Conservation (phyloP, 2,888 invertebrate species). For the Lobophora halterata region DNA sequence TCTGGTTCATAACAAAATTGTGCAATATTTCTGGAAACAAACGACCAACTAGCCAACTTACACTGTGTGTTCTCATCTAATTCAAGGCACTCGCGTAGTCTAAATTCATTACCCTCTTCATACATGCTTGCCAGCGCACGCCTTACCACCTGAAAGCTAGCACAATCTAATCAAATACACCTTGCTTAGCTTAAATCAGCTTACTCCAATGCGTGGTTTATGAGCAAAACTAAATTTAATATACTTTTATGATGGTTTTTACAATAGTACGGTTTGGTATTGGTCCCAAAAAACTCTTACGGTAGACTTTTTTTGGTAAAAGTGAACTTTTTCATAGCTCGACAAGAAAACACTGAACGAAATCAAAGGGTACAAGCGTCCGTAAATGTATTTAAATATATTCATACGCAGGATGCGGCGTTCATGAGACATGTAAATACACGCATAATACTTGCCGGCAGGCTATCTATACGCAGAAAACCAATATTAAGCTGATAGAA, state of each 20-base stretch:
- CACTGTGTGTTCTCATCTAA: constrained; percentile 11
- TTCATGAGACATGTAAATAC: constrained; percentile 44
- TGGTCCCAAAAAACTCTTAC: no score
- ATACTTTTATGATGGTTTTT: no score
- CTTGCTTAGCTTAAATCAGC: constrained; percentile 5
- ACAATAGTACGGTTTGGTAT: no score
- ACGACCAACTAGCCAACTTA: constrained; percentile 10
- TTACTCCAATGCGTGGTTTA: no score
- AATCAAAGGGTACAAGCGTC: constrained; percentile 47
- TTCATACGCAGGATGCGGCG: constrained; percentile 55
- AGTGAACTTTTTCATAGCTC: constrained; percentile 13
- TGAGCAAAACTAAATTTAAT: no score
- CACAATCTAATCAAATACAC: constrained; percentile 10
- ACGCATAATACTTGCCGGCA: constrained; percentile 40
- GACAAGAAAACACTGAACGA: constrained; percentile 23
- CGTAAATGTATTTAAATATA: constrained; percentile 62
- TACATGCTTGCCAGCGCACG: constrained; percentile 7
- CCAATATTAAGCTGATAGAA: constrained; percentile 26
- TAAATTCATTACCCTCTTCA: constrained; percentile 20
- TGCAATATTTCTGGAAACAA: constrained; percentile 8
- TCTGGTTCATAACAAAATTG: constrained; percentile 2
- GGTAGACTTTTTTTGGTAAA: no score
- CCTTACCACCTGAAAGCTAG: constrained; percentile 8
- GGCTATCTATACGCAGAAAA: constrained; percentile 25
- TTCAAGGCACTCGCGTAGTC: constrained; percentile 11